Evolutionary conservation across 1,140 invertebrate species (phyloP), one percentile per base, ranked within the genome.

Genomic region (Pemphigus obesinymphae): DNA sequence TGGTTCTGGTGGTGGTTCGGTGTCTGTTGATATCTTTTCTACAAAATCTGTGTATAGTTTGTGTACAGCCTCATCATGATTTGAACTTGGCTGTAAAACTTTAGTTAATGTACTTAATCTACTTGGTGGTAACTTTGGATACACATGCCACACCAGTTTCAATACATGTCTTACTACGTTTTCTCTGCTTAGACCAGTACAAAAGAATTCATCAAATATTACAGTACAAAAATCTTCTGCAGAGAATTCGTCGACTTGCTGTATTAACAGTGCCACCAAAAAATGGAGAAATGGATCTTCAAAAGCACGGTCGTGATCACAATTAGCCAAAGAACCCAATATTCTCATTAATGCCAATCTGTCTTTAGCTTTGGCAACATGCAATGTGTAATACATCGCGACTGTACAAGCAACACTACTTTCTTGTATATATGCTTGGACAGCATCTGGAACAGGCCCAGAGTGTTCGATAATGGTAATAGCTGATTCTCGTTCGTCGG

Each of bases 181-280:
- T 86, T 98, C 96, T 83, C 93, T 90, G 8, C 91, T 91, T 48
- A 97, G 89, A 0, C 94, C 94, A 63, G 95, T 93, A 87, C 96
- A 95, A 84, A 98, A 95, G 86, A 98, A 98, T 87, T 98, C 96
- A 88, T 98, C 96, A 89, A 99, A 98, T 23, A 98, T 91, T 1
- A 95, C 95, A 1, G 95, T 96, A 88, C 96, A 98, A 86, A 98
- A 98, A 84, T 97, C 96, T 89, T 97, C 96, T 7, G 94, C 92
- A 83, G 92, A 89, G 87, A 98, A 98, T 87, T 98, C 96, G 84
- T 98, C 97, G 3, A 92, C 90, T 89, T 97, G 92, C 70, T 94
- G 92, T 84, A 97, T 93, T 0, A 99, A 89, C 53, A 95, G 86
- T 2, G 94, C 88, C 86, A 92, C 94, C 81, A 98, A 88, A 34